Percentiles rank a stretch among this genome's conserved stretches.
phyloP scores from a whole-genome alignment of 2,888 invertebrate genomes.

The Cephalotes varians region DNA sequence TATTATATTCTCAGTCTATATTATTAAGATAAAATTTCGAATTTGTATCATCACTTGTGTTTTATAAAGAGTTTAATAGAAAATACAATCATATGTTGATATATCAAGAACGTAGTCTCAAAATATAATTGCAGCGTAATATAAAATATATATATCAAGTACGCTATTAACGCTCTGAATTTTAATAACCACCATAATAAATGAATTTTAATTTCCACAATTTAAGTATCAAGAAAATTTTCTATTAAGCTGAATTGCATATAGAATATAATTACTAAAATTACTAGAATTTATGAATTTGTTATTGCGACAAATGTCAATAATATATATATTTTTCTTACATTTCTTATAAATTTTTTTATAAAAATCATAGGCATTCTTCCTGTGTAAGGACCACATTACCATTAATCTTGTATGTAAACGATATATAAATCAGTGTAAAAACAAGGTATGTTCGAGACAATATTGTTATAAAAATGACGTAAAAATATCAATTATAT shows the following conservation, averaged over 20 bases:
- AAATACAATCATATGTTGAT: slow-evolving; percentile 40
- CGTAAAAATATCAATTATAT: slow-evolving; percentile 67
- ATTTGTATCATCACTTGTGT: slow-evolving; percentile 37
- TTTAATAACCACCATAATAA: slow-evolving; percentile 7
- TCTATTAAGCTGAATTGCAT: slow-evolving; percentile 38
- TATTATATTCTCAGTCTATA: slow-evolving; percentile 61
- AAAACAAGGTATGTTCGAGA: slow-evolving; percentile 60
- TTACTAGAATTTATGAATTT: slow-evolving; percentile 33
- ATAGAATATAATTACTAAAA: slow-evolving; percentile 50
- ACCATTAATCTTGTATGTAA: slow-evolving; percentile 58
- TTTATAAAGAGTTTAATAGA: slow-evolving; percentile 53
- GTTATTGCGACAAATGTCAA: slow-evolving; percentile 61
- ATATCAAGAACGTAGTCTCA: neutral
- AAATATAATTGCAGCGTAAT: slow-evolving; percentile 4
- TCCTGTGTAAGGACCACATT: slow-evolving; percentile 53
- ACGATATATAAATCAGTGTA: slow-evolving; percentile 68
- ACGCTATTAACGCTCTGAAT: neutral
- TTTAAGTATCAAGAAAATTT: slow-evolving; percentile 61
- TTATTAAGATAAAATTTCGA: slow-evolving; percentile 61
- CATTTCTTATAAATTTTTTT: slow-evolving; percentile 69
- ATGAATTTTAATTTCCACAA: no score
- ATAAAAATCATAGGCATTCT: slow-evolving; percentile 71
- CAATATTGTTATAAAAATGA: slow-evolving; percentile 61
- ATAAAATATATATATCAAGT: slow-evolving; percentile 13
- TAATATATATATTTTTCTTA: slow-evolving; percentile 43